Base-by-base conservation (phyloP, 2,113 vertebrate species). In the Poeciliopsis turrubarensis region DNA sequence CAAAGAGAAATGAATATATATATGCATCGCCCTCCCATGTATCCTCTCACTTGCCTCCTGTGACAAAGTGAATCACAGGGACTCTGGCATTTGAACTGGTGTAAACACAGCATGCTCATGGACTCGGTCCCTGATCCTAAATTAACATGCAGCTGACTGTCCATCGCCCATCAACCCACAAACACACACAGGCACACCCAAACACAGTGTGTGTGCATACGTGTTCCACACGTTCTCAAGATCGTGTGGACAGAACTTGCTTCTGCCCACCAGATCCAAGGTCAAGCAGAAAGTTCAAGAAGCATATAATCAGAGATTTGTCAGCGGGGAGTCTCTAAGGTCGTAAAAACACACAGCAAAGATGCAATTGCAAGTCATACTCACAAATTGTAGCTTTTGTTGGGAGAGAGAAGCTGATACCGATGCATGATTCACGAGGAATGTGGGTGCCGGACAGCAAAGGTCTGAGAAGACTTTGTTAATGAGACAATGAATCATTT, bases 41-140 rank as follows among this genome's bases (percentile, higher is more conserved):
- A 69, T 80, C 41, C 3, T 89, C 79, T 75, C 82, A 79, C 70
- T 73, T n/a, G 61, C 80, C 73, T 65, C 74, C 47, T 86, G 86
- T 85, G 89, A 84, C 82, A 78, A 73, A 75, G 77, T 91, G 90
- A 93, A 54, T 92, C 92, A 93, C 30, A 2, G 72, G 70, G 62
- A 68, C 78, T 26, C 77, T 94, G 89, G 83, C 90, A 93, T 90
- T 90, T 83, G 81, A 92, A 88, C 90, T 85, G 72, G 81, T 88
- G 90, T 89, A 87, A 92, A 91, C 91, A 93, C 91, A 85, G 65
- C 86, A 84, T 93, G 89, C 87, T 81, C 82, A 70, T 32, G 70
- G 76, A 80, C 31, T 79, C 51, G 44, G 3, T 84, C 73, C 68
- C 22, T n/a, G 51, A 57, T 57, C 51, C 51, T 57, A 57, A 57